Evolutionary conservation across 2,113 vertebrate species (phyloP), one percentile per base, ranked within the genome.

Genomic region (Muscicapa adusta): DNA sequence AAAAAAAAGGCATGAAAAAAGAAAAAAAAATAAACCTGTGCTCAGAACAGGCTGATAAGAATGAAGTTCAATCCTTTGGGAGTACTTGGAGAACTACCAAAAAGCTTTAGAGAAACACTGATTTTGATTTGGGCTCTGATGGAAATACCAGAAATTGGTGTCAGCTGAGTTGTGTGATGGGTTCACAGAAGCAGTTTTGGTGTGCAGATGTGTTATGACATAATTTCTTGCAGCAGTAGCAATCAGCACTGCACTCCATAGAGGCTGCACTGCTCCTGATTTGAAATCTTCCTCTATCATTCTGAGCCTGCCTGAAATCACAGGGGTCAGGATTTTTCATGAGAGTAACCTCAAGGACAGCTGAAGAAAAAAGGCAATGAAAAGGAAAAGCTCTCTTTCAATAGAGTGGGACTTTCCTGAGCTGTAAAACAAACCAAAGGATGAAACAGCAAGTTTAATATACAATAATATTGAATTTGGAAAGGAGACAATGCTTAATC

Each of bases 21-120:
- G 38, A 51, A 3, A 28, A 63, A 14, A 42, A n/a, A 31, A 25
- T 0, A 79, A 73, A 28, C 6, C 8, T 0, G 0, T 67, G 26
- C 20, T 40, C 38, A 65, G 6, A 67, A 17, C 23, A 47, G 29
- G 23, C 25, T 66, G 36, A 62, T 79, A 91, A 57, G 51, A 79
- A 74, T 75, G 20, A 47, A 66, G 26, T 62, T 54, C 28, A 61
- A 48, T 57, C 63, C 34, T 73, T 51, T 51, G 56, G 67, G 19
- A 66, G 74, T 91, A 23, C 47, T 81, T 93, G 68, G 40, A 60
- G 38, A 54, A 8, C 53, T 76, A 70, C 23, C 26, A 47, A 50
- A 22, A 61, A 7, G 19, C 50, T 81, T 74, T 50, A 77, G 45
- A 68, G 42, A 81, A 92, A 24, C 54, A 47, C 9, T 76, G 50